phyloP scores from a whole-genome alignment of 2,113 vertebrate species.

The Monarcha castaneiventris region DNA sequence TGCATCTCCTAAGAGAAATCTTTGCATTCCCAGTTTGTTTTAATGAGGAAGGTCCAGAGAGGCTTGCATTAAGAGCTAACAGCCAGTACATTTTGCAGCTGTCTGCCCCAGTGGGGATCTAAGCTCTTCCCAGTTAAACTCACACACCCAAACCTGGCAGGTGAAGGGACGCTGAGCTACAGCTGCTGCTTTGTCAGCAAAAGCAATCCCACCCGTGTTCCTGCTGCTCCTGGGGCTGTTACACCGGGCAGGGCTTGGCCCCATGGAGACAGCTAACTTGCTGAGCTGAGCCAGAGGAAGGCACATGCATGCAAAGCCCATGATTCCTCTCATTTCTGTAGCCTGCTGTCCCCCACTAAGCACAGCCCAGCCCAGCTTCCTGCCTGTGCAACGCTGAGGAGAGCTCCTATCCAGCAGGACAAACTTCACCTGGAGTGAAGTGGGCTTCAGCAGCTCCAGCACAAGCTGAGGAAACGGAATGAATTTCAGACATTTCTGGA shows the following conservation, averaged over 20 bases:
- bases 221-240: not conserved
- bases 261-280: rapidly evolving
- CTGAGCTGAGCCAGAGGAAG: not conserved
- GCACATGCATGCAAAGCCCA: not conserved
- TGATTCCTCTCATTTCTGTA: not conserved
- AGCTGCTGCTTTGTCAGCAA: not conserved
- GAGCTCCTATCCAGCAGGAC: not conserved
- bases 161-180: not conserved
- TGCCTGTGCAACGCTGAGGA: not conserved
- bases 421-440: not conserved
- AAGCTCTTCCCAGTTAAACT: not conserved
- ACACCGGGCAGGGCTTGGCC: not conserved
- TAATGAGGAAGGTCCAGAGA: not conserved
- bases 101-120: not conserved
- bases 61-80: not conserved
- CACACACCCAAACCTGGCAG: not conserved
- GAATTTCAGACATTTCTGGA: slow-evolving; percentile 3
- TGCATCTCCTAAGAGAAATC: not conserved
- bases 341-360: not conserved
- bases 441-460: not conserved
- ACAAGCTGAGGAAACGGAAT: not conserved
- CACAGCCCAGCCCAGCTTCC: not conserved
- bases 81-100: not conserved
- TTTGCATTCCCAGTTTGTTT: not conserved
- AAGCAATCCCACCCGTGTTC: not conserved